Conservation (phyloP, 2,113 vertebrate genomes). For the Corvus hawaiiensis region DNA sequence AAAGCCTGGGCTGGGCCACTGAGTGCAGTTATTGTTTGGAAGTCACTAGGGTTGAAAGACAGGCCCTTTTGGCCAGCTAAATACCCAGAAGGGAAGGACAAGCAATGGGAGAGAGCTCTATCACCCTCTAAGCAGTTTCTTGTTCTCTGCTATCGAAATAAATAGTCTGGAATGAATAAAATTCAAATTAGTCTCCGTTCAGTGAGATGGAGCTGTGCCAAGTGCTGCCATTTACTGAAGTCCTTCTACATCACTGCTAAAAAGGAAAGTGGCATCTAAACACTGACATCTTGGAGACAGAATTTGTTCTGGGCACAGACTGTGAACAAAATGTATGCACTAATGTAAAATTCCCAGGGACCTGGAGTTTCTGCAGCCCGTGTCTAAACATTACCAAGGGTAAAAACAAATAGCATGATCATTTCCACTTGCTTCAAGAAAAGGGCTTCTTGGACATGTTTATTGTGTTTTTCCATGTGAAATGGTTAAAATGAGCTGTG, state of each 20-base stretch:
- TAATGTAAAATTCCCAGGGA: neutral
- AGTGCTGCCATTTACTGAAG: neutral
- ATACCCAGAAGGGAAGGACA: neutral
- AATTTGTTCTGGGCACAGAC: neutral
- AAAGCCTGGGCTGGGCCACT: neutral
- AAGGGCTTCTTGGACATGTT: fast-evolving
- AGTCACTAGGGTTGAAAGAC: neutral
- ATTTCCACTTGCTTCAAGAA: neutral
- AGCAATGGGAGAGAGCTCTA: neutral
- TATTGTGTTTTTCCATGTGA: fast-evolving
- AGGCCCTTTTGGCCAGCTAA: neutral
- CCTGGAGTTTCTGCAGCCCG: neutral
- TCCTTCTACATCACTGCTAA: neutral
- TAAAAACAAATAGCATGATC: neutral
- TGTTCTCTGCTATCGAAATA: neutral
- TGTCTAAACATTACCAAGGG: neutral
- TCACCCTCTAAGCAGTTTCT: neutral
- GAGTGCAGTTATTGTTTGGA: neutral
- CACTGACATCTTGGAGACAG: neutral
- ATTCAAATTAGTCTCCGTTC: neutral
- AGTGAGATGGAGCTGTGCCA: neutral
- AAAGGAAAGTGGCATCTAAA: neutral
- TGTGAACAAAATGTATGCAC: neutral
- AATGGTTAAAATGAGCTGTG: neutral
- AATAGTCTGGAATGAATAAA: neutral